Base-by-base conservation (phyloP, 1,140 invertebrate species). In the Drosophila equinoxialis region DNA sequence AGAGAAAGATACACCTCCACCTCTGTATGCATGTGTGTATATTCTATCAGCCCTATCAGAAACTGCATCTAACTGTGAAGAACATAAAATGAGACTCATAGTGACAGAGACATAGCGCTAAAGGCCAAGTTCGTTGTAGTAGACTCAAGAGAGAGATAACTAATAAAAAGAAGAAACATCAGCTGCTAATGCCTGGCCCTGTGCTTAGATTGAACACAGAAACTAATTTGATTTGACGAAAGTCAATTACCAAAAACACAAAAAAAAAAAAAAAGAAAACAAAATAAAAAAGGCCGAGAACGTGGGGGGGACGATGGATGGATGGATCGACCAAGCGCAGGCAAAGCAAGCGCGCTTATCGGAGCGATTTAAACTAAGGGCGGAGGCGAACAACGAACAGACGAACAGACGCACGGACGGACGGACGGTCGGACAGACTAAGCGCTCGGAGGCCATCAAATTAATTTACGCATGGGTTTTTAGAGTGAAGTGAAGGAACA, bases 371-470 rank as follows among this genome's bases (percentile, higher is more conserved):
- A 74, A 74, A 35, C 70, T 69, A 69, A 74, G 62, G 45, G 45
- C 45, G 8, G 20, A 23, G 17, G 17, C 45, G 45, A 11, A 51
- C 45, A 11, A 39, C 37, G 10, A 39, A 13, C 37, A 30, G 5
- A 30, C 26, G 26, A 0, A 30, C 30, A 5, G 30, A 30, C 5
- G 30, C 0, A 30, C 30, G 6, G 30, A 30, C 5, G 30, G 30
- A 6, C 26, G 2, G 26, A 30, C 26, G 26, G 26, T 3, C 26
- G 26, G 37, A 13, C 10, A 7, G 7, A 20, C 17, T 14, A 69
- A 79, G 72, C 66, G 79, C 65, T 81, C 81, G 63, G 78, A 70
- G 68, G 74, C 83, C 72, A 71, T 87, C 70, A 71, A 79, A 86
- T 84, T 87, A 76, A 86, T 79, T 87, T 87, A 83, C 65, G 62